A percentile compares a stretch with the other conserved stretches of the same genome.
phyloP scores from a whole-genome alignment of 2,113 vertebrate genomes.

The Hippopotamus amphibius region DNA sequence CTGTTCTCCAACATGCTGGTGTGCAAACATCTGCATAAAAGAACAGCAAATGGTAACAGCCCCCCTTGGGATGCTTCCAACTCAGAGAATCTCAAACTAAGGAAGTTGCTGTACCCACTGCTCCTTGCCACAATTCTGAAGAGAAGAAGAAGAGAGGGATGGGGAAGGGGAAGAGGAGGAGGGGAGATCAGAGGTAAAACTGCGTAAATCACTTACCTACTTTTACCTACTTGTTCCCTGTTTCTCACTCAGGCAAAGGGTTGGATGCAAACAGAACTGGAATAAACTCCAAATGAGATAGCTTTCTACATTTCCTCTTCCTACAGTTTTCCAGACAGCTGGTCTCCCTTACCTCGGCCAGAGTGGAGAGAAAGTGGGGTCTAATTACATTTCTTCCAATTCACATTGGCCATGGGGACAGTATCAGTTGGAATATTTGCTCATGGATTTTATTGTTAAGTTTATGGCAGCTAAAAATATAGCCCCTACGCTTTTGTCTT shows the following conservation, averaged over 20 bases:
- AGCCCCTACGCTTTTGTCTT: background rate
- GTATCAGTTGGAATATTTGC: background rate
- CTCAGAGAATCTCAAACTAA: background rate
- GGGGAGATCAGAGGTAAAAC: background rate
- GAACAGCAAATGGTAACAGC: background rate
- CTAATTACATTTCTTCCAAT: background rate
- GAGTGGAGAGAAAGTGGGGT: background rate
- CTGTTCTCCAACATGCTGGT: background rate
- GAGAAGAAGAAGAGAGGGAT: background rate
- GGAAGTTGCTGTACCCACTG: background rate
- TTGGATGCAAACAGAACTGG: background rate
- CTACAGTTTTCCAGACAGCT: background rate
- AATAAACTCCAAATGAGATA: background rate
- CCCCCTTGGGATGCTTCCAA: background rate
- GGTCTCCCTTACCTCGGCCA: background rate
- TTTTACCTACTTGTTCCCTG: background rate
- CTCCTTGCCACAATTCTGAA: background rate
- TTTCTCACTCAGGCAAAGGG: background rate
- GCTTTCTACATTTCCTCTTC: background rate
- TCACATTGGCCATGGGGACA: background rate
- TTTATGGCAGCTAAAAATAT: background rate
- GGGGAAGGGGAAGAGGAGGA: accelerated
- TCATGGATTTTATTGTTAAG: background rate
- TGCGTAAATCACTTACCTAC: background rate
- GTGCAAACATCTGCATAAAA: background rate